Percentiles rank a stretch among this genome's conserved stretches.
Conservation (phyloP, 1,140 invertebrate genomes). For the Bicyclus anynana region DNA sequence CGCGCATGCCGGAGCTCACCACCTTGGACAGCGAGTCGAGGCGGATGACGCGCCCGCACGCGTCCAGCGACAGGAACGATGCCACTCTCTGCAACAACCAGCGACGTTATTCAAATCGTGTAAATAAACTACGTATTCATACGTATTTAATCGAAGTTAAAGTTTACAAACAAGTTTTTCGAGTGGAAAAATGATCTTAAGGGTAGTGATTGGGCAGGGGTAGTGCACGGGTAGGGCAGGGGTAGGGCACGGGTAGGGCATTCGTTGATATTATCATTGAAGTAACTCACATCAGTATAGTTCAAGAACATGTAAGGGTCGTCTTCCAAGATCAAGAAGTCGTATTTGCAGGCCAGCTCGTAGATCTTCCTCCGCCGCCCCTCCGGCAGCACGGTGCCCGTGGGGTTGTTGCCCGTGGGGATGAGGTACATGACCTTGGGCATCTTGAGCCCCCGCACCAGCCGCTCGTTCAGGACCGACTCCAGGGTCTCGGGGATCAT, state of each 20-base stretch:
- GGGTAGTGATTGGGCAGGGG: too few species aligned
- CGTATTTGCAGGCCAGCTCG: conserved; percentile 84
- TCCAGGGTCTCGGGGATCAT: conserved; percentile 47
- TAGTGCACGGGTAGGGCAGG: too few species aligned
- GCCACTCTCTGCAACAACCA: conserved; percentile 48
- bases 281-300: conserved; percentile 77
- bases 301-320: conserved; percentile 90
- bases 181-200: too few species aligned
- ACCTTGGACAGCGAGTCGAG: conserved; percentile 91
- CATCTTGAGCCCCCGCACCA: conserved; percentile 70
- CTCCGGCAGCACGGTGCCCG: conserved; percentile 81
- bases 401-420: conserved; percentile 83
- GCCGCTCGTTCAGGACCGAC: conserved; percentile 35
- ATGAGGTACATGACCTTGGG: conserved; percentile 81
- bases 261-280: too few species aligned
- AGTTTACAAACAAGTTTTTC: too few species aligned
- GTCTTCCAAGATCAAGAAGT: conserved; percentile 89
- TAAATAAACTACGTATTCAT: too few species aligned
- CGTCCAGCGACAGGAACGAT: conserved; percentile 86
- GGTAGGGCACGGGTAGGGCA: too few species aligned
- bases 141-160: too few species aligned
- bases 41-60: conserved; percentile 85
- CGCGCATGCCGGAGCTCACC: conserved; percentile 83
- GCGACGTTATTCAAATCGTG: too few species aligned
- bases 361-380: conserved; percentile 85